Evolutionary conservation across 1,140 invertebrate species (phyloP), one percentile per base, ranked within the genome.

Genomic region (Drosophila aff.): DNA sequence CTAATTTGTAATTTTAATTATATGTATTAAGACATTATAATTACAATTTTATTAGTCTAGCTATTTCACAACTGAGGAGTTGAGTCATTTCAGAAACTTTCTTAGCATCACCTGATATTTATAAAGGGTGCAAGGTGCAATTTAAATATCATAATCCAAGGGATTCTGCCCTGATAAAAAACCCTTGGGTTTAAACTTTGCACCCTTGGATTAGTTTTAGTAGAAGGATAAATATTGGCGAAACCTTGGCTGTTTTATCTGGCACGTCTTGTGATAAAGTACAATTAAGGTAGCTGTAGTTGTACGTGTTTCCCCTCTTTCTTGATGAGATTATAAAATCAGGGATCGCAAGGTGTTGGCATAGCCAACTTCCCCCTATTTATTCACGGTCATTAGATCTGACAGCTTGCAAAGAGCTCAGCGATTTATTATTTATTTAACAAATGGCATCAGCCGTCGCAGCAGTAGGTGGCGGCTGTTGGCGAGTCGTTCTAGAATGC

Each of bases 341-440:
- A 55, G 31, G 60, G 18, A 13, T 36, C 23, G 2, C 18, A 53
- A 53, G 16, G 38, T 59, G n/a, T 7, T 41, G 16, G 10, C 9
- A 5, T 7, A 40, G 4, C 3, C 21, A 15, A 38, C 33, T 23
- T 57, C 15, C 36, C 36, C 9, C n/a, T 13, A 18, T 40, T 41
- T 40, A 59, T 16, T 6, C 44, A 47, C 5, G 18, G 26, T n/a
- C 31, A 40, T 41, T 1, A 16, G 11, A 57, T 28, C 13, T 43
- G 26, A 8, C 26, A 43, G 38, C n/a, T 46, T 36, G 63, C 23
- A n/a, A 53, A 44, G 28, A 49, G 36, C 33, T 11, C 6, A 31
- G 21, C 47, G 68, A 71, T 71, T 59, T 72, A 71, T 72, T 73
- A 62, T 62, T 44, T 31, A 21, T 50, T 21, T 49, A 52, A 63